A percentile compares a stretch with the other conserved stretches of the same genome.
phyloP scores from a whole-genome alignment of 2,113 vertebrate species.

The Egretta garzetta region DNA sequence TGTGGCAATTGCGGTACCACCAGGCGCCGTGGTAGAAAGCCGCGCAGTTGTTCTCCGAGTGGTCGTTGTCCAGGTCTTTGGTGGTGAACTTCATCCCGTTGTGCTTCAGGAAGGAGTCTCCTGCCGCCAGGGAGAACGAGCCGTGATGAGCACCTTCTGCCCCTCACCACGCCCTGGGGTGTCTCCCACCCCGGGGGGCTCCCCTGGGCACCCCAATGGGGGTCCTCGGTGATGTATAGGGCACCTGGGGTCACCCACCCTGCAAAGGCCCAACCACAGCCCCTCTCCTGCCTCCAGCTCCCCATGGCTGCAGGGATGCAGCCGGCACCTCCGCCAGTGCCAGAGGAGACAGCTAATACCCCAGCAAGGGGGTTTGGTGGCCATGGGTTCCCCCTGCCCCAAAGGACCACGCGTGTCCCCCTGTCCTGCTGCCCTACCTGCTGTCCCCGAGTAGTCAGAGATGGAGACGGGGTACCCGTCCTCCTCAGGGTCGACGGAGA shows the following conservation, averaged over 20 bases:
- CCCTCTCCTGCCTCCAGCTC: neutral
- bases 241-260: neutral
- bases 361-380: rapidly evolving
- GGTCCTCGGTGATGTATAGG: neutral
- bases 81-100: slow-evolving; percentile 98
- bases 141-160: neutral
- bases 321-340: rapidly evolving
- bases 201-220: neutral
- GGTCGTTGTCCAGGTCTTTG: slow-evolving; percentile 95
- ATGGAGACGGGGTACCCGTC: slow-evolving; percentile 92
- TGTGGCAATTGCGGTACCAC: slow-evolving; percentile 99
- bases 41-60: slow-evolving; percentile 97
- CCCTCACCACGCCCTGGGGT: neutral
- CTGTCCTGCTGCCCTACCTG: slow-evolving; percentile 73
- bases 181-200: rapidly evolving
- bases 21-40: slow-evolving; percentile 96
- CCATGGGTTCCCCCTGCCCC: neutral
- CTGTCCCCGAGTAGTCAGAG: slow-evolving; percentile 90
- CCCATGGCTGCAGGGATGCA: neutral
- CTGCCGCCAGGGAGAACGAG: slow-evolving; percentile 49
- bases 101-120: slow-evolving; percentile 94
- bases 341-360: rapidly evolving
- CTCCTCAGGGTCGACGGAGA: slow-evolving; percentile 93
- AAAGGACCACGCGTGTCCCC: rapidly evolving
- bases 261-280: neutral